Percentiles rank a stretch among this genome's conserved stretches.
These are phyloP conservation scores for Oreochromis mossambicus DNA, from an alignment of 2,797 vertebrate genomes.

Conservation along the genomic window DNA sequence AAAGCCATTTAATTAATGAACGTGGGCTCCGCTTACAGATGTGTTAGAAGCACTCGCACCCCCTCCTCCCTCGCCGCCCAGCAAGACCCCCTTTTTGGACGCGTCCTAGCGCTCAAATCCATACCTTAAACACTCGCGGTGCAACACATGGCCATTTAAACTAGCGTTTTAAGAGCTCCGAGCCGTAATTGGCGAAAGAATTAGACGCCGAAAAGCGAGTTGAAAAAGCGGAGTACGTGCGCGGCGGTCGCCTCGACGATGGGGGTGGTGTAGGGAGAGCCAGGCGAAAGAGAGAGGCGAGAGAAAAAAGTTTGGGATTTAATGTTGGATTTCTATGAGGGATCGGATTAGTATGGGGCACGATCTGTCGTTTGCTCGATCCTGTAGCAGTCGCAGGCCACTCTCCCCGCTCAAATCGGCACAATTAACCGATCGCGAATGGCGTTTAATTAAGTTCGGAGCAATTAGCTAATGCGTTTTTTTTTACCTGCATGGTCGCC, in stretches of 20 bases:
- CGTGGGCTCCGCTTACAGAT: constrained; percentile 78
- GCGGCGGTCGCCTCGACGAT: constrained; percentile 65
- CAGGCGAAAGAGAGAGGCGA: constrained; percentile 46
- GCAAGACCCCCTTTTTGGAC: constrained; percentile 46
- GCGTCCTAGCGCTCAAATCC: constrained; percentile 50
- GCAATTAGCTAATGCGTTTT: constrained; percentile 78
- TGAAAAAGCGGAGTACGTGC: constrained; percentile 62
- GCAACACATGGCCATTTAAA: constrained; percentile 68
- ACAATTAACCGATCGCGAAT: constrained; percentile 63
- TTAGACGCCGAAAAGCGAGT: constrained; percentile 60
- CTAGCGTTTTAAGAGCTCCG: constrained; percentile 51
- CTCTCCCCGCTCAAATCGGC: constrained; percentile 33
- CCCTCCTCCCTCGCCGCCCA: constrained; percentile 58
- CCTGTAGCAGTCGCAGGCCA: constrained; percentile 45
- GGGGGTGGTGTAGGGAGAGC: constrained; percentile 63
- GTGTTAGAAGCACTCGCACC: constrained; percentile 69
- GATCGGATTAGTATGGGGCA: constrained; percentile 50
- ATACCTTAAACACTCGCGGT: constrained; percentile 40
- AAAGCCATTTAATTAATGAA: constrained; percentile 83
- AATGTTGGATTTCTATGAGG: constrained; percentile 64
- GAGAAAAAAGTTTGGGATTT: constrained; percentile 79
- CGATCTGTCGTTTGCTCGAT: constrained; percentile 55
- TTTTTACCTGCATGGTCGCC: constrained; percentile 83
- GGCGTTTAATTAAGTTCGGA: constrained; percentile 78
- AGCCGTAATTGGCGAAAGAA: constrained; percentile 68